Conservation (phyloP, 2,888 invertebrate species). For the Mamestra brassicae region DNA sequence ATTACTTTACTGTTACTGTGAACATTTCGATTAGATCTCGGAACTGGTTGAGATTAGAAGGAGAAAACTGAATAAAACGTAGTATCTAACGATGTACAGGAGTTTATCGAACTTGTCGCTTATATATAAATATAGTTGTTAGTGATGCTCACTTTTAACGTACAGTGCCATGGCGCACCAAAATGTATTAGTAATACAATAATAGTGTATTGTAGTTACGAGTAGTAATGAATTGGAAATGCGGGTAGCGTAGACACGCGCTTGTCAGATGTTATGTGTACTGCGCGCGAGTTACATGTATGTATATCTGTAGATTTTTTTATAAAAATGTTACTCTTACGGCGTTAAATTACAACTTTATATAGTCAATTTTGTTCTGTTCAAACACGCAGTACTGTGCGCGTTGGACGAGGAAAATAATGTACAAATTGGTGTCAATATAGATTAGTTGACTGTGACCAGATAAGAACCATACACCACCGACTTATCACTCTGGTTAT, state of each 20-base stretch:
- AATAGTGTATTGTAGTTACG: conserved; percentile 68
- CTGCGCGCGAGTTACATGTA: conserved; percentile 52
- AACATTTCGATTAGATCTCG: conserved; percentile 60
- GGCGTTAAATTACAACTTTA: conserved; percentile 48
- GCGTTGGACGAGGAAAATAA: not conserved
- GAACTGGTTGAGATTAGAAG: conserved; percentile 47
- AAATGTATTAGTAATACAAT: conserved; percentile 75
- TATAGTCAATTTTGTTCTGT: conserved; percentile 46
- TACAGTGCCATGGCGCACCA: conserved; percentile 82
- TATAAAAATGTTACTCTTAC: conserved; percentile 57
- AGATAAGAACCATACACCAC: conserved; percentile 46
- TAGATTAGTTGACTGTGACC: conserved; percentile 39
- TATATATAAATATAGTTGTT: conserved; percentile 70
- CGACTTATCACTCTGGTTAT: conserved; percentile 48
- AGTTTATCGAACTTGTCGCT: conserved; percentile 59
- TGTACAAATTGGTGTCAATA: conserved; percentile 28
- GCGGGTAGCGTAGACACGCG: conserved; percentile 67
- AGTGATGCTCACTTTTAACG: conserved; percentile 73
- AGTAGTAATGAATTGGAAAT: conserved; percentile 66
- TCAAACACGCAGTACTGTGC: conserved; percentile 33
- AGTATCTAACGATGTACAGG: conserved; percentile 57
- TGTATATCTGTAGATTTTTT: conserved; percentile 67
- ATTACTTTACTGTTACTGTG: conserved; percentile 49
- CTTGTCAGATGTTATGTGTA: conserved; percentile 59
- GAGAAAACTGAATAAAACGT: conserved; percentile 48